phyloP scores from a whole-genome alignment of 1,140 invertebrate genomes.

The Drosophila insularis region DNA sequence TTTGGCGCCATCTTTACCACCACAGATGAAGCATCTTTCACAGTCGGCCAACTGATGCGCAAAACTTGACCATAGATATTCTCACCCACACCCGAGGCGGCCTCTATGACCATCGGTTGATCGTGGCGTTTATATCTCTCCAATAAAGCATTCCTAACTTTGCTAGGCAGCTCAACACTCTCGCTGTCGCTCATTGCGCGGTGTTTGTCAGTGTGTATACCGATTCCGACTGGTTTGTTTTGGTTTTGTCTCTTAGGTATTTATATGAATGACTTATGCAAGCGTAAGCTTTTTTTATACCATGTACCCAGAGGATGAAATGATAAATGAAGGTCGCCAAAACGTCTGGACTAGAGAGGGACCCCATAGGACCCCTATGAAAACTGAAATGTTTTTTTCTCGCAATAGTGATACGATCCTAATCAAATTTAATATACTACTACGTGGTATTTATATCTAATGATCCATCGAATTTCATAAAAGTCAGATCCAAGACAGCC shows the following conservation, averaged over 20 bases:
- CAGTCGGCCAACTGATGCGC: constrained; percentile 35
- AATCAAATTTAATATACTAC: no score
- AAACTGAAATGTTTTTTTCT: no score
- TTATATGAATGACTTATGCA: not conserved
- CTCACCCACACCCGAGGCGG: constrained; percentile 58
- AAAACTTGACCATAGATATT: constrained; percentile 63
- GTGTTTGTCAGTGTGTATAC: no score
- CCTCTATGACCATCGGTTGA: constrained; percentile 24
- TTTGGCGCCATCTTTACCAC: constrained; percentile 63
- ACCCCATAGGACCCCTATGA: no score
- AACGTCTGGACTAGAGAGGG: no score
- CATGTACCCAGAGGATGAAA: no score
- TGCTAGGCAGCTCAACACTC: constrained; percentile 20
- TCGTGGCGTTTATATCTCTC: constrained; percentile 32
- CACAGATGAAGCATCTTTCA: constrained; percentile 1
- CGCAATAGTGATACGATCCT: no score
- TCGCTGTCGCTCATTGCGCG: constrained; percentile 37
- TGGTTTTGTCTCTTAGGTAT: constrained; percentile 16
- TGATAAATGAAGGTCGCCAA: no score
- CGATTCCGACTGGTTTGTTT: constrained; percentile 33
- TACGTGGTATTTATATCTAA: no score
- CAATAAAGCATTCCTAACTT: constrained; percentile 27
- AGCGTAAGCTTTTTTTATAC: not conserved
- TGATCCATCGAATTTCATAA: no score
- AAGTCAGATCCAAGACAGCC: no score